Percentiles rank a stretch among this genome's conserved stretches.
Conservation (phyloP, 2,797 vertebrate genomes). For the Poecilia picta region DNA sequence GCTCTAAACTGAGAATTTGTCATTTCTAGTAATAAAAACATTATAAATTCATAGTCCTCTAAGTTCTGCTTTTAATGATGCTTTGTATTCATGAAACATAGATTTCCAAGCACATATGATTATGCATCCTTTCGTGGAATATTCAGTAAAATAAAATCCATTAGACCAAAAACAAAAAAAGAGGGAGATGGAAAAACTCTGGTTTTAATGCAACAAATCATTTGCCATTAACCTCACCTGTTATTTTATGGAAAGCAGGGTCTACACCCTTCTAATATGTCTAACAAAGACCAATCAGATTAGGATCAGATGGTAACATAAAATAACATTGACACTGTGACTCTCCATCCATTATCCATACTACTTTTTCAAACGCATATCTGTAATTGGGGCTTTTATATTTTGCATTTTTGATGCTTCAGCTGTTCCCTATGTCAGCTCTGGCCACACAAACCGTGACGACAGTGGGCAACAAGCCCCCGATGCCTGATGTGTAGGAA, state of each 20-base stretch:
- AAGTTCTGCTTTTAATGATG: slow-evolving; percentile 74
- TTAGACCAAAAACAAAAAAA: slow-evolving; percentile 73
- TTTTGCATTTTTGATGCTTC: slow-evolving; percentile 75
- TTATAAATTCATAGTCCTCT: slow-evolving; percentile 67
- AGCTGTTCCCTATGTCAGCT: slow-evolving; percentile 62
- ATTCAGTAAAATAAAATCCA: slow-evolving; percentile 79
- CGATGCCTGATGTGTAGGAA: slow-evolving; percentile 53
- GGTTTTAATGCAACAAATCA: slow-evolving; percentile 81
- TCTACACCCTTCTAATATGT: slow-evolving; percentile 68
- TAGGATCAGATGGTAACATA: slow-evolving; percentile 51
- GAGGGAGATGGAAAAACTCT: slow-evolving; percentile 73
- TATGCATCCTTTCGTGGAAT: slow-evolving; percentile 73
- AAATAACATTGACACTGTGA: slow-evolving; percentile 60
- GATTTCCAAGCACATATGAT: slow-evolving; percentile 69
- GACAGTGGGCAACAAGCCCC: slow-evolving; percentile 52
- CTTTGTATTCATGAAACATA: slow-evolving; percentile 74
- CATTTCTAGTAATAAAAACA: slow-evolving; percentile 56
- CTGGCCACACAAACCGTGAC: slow-evolving; percentile 58
- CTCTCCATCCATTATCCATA: slow-evolving; percentile 73
- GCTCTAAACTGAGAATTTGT: slow-evolving; percentile 53
- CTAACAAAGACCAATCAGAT: slow-evolving; percentile 69
- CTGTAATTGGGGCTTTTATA: slow-evolving; percentile 61
- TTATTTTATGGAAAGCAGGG: slow-evolving; percentile 79
- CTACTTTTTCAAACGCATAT: slow-evolving; percentile 66
- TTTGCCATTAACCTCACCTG: slow-evolving; percentile 81